A percentile compares a stretch with the other conserved stretches of the same genome.
phyloP scores from a whole-genome alignment of 1,140 invertebrate genomes.

The Drosophila kurseongensis region DNA sequence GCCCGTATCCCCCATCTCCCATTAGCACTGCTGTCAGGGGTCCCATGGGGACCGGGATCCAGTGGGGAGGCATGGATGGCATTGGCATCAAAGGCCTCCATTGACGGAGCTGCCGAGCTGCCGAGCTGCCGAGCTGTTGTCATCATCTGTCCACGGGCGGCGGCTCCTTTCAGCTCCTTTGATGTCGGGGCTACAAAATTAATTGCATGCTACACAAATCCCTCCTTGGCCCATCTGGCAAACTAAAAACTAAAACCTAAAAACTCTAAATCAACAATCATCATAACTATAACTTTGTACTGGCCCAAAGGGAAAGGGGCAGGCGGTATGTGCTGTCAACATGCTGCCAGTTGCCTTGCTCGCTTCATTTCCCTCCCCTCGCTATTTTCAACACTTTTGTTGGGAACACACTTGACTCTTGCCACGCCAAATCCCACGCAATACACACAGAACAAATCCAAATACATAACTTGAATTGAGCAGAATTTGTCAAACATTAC shows the following conservation, averaged over 20 bases:
- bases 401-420: conserved; percentile 71
- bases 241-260: conserved; percentile 55
- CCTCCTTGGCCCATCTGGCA: conserved; percentile 49
- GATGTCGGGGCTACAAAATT: conserved; percentile 73
- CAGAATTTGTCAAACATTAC: too few species aligned
- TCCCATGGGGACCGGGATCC: conserved; percentile 13
- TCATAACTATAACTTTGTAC: conserved; percentile 74
- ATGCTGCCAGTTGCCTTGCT: conserved; percentile 62
- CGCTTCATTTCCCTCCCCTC: conserved; percentile 40
- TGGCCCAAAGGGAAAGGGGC: conserved; percentile 8
- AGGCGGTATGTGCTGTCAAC: conserved; percentile 58
- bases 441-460: conserved; percentile 19
- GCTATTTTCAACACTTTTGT: conserved; percentile 52
- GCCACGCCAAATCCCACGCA: conserved; percentile 56
- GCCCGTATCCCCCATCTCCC: conserved; percentile 5
- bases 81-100: conserved; percentile 67
- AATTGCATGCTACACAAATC: conserved; percentile 72
- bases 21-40: conserved; percentile 64
- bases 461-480: too few species aligned
- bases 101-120: conserved; percentile 45
- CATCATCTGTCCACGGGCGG: conserved; percentile 49
- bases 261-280: conserved; percentile 81
- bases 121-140: conserved; percentile 34
- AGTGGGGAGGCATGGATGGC: not conserved
- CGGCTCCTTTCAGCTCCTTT: conserved; percentile 71